Evolutionary conservation across 2,888 invertebrate species (phyloP).

Genomic region (Steinernema hermaphroditum): DNA sequence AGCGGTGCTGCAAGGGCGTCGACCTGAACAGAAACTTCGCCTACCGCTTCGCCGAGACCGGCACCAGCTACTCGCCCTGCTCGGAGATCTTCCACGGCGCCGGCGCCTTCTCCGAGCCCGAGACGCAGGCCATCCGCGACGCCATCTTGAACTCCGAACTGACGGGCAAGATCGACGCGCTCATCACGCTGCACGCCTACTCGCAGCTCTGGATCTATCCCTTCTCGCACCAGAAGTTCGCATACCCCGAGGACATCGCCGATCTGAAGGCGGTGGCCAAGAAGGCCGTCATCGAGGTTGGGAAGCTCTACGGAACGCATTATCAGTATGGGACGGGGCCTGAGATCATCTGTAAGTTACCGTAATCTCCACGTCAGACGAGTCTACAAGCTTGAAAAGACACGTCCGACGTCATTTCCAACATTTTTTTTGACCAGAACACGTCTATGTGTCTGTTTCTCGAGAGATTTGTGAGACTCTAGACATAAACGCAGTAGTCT

Average conservation of each 20-base stretch:
- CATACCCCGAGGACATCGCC: constrained; percentile 61
- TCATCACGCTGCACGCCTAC: constrained; percentile 64
- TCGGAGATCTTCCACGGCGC: constrained; percentile 64
- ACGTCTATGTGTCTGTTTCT: too few relatives aligned
- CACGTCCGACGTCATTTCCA: too few relatives aligned
- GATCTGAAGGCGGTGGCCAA: constrained; percentile 62
- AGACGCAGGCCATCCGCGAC: constrained; percentile 56
- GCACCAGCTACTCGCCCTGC: constrained; percentile 63
- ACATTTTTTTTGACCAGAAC: too few relatives aligned
- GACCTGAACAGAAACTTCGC: constrained; percentile 64
- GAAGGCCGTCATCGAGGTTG: constrained; percentile 56
- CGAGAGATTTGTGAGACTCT: too few relatives aligned
- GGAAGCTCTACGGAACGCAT: constrained; percentile 62
- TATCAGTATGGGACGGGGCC: constrained; percentile 64
- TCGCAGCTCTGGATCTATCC: constrained; percentile 65
- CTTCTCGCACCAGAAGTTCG: constrained; percentile 58
- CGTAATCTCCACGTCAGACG: too few relatives aligned
- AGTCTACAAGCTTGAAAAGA: too few relatives aligned
- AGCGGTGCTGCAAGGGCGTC: constrained; percentile 61
- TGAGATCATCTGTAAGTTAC: constrained; percentile 63
- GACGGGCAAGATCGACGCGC: constrained; percentile 54
- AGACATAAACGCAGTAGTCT: too few relatives aligned
- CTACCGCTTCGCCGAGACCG: constrained; percentile 62
- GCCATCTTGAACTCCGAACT: constrained; percentile 52
- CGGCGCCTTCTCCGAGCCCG: constrained; percentile 64